phyloP scores from a whole-genome alignment of 2,797 vertebrate species.

The Neosilurus mollespiculum region DNA sequence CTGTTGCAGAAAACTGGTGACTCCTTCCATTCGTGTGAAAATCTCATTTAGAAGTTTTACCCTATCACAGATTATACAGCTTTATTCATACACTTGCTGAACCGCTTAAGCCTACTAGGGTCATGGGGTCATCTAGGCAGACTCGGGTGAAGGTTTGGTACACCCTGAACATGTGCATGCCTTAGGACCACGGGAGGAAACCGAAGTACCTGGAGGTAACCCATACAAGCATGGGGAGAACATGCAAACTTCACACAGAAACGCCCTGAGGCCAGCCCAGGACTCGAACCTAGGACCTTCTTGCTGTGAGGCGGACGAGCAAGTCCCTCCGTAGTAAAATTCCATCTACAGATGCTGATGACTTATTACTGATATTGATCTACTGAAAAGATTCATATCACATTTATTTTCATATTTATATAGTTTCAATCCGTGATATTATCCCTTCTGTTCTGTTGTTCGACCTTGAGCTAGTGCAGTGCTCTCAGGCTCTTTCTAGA shows the following conservation, averaged over 20 bases:
- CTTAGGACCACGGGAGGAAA: too few relatives aligned
- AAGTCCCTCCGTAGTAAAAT: not conserved
- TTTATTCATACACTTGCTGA: not conserved
- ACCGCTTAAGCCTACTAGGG: too few relatives aligned
- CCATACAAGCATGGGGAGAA: too few relatives aligned
- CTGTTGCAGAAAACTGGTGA: not conserved
- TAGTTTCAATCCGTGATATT: not conserved
- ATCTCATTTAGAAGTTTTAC: not conserved
- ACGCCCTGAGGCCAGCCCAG: too few relatives aligned
- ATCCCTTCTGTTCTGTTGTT: conserved; percentile 63
- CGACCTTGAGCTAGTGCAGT: conserved; percentile 55
- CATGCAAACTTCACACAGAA: too few relatives aligned
- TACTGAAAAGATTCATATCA: not conserved
- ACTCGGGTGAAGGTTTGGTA: too few relatives aligned
- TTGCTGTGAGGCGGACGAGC: too few relatives aligned
- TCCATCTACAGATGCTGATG: too few relatives aligned
- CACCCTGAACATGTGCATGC: too few relatives aligned
- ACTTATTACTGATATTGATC: not conserved
- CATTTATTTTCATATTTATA: conserved; percentile 12
- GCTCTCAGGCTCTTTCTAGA: conserved; percentile 53
- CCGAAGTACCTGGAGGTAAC: too few relatives aligned
- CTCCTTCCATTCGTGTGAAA: not conserved
- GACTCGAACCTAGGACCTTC: too few relatives aligned
- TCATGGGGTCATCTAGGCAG: too few relatives aligned
- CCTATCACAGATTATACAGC: not conserved